These are phyloP conservation scores for Aurelia sp. DNA, from an alignment of 30 jellyfish, hydroid and myxozoan species.

Conservation along the genomic window DNA sequence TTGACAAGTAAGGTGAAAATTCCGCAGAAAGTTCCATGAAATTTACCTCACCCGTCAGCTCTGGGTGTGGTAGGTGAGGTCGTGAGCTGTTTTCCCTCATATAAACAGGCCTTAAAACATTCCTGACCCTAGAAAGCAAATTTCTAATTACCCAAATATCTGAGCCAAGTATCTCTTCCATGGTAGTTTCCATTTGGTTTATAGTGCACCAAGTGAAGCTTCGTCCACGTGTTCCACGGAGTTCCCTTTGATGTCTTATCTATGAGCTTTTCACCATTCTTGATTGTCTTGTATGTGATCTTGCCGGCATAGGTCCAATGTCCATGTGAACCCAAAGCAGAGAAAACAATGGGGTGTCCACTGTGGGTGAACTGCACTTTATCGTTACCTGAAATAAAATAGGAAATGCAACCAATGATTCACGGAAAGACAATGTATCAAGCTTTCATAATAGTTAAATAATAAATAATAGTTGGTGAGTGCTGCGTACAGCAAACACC, in stretches of 20 bases:
- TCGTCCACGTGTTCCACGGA: not conserved
- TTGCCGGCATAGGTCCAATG: slow-evolving; percentile 13
- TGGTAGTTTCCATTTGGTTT: not conserved
- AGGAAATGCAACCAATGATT: not conserved
- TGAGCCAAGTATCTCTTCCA: slow-evolving; percentile 44
- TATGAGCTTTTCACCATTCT: slow-evolving; percentile 21
- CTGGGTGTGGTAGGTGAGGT: too few species aligned
- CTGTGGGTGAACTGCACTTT: not conserved
- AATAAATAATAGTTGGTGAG: too few species aligned
- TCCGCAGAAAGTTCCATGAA: too few species aligned
- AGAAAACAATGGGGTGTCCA: slow-evolving; percentile 51
- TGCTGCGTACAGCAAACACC: too few species aligned
- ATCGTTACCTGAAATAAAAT: not conserved
- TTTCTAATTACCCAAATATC: not conserved
- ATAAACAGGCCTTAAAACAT: too few species aligned
- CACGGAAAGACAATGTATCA: not conserved
- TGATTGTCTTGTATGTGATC: slow-evolving; percentile 10
- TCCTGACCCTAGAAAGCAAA: too few species aligned
- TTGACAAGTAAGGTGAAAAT: too few species aligned
- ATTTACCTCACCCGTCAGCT: too few species aligned
- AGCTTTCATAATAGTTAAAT: not conserved
- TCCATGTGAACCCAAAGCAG: not conserved
- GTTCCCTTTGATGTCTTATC: slow-evolving; percentile 41
- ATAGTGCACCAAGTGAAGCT: slow-evolving; percentile 34
- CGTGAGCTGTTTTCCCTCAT: too few species aligned